A percentile compares a stretch with the other conserved stretches of the same genome.
These are phyloP conservation scores for Nephila pilipes DNA, from an alignment of 1,140 invertebrate genomes.

Conservation along the genomic window DNA sequence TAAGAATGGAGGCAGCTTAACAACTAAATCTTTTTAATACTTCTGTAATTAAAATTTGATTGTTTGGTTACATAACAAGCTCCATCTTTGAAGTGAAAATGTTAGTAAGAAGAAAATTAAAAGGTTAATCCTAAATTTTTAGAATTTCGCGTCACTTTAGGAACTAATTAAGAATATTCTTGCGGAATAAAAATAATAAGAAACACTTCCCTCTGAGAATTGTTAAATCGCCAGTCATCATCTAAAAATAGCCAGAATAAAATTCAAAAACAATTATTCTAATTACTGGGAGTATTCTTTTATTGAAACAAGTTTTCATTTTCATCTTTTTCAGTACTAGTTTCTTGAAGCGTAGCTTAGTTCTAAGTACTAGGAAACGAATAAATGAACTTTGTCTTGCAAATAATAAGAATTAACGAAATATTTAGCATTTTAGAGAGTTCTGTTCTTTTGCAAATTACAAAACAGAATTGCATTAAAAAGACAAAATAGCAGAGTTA, in stretches of 20 bases:
- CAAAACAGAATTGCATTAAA: too few relatives aligned
- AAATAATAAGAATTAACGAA: neutral
- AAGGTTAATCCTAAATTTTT: neutral
- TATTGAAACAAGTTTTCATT: neutral
- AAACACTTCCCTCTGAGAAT: neutral
- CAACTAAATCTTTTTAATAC: neutral
- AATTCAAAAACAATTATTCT: neutral
- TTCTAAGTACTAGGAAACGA: neutral
- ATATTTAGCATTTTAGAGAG: too few relatives aligned
- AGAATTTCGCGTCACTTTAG: neutral
- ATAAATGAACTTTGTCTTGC: neutral
- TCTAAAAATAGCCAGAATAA: neutral
- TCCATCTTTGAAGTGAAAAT: neutral
- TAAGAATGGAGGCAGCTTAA: neutral
- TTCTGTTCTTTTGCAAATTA: too few relatives aligned
- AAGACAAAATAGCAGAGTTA: too few relatives aligned
- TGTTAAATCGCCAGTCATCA: neutral
- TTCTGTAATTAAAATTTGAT: neutral
- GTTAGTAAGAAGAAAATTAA: neutral
- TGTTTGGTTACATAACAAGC: neutral
- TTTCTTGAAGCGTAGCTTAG: neutral
- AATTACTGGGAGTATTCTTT: neutral
- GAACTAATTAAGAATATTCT: neutral
- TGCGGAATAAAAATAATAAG: neutral
- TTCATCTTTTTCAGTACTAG: neutral